Base-by-base conservation (phyloP, 2,888 invertebrate genomes). In the Polymixis lichenea region DNA sequence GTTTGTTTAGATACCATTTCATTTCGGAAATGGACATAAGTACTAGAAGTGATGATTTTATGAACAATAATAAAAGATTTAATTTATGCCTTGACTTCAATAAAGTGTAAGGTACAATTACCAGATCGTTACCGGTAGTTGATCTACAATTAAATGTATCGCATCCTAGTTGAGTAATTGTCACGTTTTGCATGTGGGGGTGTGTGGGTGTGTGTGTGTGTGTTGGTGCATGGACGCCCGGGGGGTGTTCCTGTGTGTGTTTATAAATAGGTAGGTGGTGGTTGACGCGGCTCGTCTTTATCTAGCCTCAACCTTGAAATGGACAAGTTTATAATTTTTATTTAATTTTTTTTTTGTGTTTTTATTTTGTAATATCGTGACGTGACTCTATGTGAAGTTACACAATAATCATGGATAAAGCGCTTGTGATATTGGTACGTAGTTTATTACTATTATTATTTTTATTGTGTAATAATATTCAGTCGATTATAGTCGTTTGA, bases 191-290 rank as follows among this genome's bases (percentile, higher is more conserved):
- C 56, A 72, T 86, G 87, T 88, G 88, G 87, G 88, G 46, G 88
- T 87, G 83, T 78, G 77, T 82, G 84, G 7, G 28, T 88, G 88
- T 89, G 89, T 87, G 88, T 89, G 89, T 87, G 85, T 77, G 78
- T 85, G 85, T 78, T 49, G 72, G 68, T 78, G 71, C 78, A 83
- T 82, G 83, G 78, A 82, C 80, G 83, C 82, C 75, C 65, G 83
- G 88, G 89, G 91, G 89, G 90, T 88, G 77, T 88, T 91, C 91
- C 84, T 89, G 93, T 95, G 94, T 94, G 95, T 87, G 94, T 95
- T 94, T 95, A 95, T 96, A 96, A 94, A 96, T 95, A 96, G 93
- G 92, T 93, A 90, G 91, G 95, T 93, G 92, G 90, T 93, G 92
- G 91, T 86, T 89, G 87, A 83, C 83, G 85, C 90, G 89, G 85